A percentile compares a stretch with the other conserved stretches of the same genome.
phyloP scores from a whole-genome alignment of 2,797 vertebrate genomes.

The Menidia menidia region DNA sequence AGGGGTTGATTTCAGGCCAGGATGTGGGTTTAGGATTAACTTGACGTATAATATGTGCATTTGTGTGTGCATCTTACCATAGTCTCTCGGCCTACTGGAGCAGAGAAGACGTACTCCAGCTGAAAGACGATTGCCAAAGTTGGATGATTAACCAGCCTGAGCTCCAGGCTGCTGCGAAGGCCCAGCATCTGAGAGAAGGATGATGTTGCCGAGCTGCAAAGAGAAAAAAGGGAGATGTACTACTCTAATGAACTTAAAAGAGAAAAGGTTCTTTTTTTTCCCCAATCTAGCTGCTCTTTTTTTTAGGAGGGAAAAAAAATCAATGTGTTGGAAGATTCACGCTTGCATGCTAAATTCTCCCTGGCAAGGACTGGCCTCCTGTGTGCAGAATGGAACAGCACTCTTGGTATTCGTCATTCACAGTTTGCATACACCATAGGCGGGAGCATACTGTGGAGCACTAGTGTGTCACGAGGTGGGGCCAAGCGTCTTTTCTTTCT shows the following conservation, averaged over 20 bases:
- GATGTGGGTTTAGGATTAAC: constrained; percentile 11
- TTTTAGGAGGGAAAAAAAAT: constrained; percentile 37
- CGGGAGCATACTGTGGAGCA: constrained; percentile 55
- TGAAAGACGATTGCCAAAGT: constrained; percentile 87
- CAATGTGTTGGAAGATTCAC: constrained; percentile 45
- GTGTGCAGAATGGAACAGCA: constrained; percentile 58
- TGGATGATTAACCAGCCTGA: constrained; percentile 86
- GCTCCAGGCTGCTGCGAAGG: constrained; percentile 88
- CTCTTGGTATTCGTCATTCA: constrained; percentile 67
- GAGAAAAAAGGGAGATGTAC: constrained; percentile 26
- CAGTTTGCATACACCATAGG: constrained; percentile 67
- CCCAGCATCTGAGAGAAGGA: constrained; percentile 72
- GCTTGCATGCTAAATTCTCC: constrained; percentile 49
- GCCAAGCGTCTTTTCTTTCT: constrained; percentile 52
- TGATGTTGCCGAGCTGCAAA: constrained; percentile 61
- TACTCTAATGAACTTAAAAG: too few relatives aligned
- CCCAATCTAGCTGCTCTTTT: not conserved
- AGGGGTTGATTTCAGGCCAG: constrained; percentile 7
- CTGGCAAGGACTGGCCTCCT: constrained; percentile 56
- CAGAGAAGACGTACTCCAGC: constrained; percentile 91
- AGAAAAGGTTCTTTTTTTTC: constrained; percentile 13
- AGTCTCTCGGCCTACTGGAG: constrained; percentile 69
- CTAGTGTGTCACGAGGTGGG: constrained; percentile 60
- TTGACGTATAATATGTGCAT: not conserved
- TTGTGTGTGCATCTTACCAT: constrained; percentile 80